These are phyloP conservation scores for Rhyzopertha dominica DNA, from an alignment of 1,140 invertebrate species.

Conservation along the genomic window DNA sequence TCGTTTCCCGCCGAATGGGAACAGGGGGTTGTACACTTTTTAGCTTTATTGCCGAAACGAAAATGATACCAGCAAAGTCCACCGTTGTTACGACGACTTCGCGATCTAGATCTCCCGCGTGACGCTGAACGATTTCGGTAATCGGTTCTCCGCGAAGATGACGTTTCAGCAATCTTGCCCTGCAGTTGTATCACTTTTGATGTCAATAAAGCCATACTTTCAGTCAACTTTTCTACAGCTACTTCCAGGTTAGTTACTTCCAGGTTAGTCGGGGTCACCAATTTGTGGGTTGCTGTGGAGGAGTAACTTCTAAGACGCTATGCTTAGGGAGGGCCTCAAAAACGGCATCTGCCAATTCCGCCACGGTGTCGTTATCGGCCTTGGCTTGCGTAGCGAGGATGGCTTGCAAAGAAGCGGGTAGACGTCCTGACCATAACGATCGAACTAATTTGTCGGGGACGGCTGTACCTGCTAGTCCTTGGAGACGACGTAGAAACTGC, in stretches of 20 bases:
- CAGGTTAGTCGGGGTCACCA: slow-evolving; percentile 17
- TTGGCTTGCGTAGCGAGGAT: slow-evolving; percentile 15
- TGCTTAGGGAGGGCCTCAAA: slow-evolving; percentile 3
- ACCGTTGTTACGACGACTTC: neutral
- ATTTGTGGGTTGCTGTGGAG: slow-evolving; percentile 21
- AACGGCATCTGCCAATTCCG: slow-evolving; percentile 18
- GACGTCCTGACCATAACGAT: slow-evolving; percentile 2
- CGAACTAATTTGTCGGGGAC: neutral
- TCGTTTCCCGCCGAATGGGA: slow-evolving; percentile 10
- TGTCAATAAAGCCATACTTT: too few species aligned
- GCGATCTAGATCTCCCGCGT: neutral
- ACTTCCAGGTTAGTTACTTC: too few species aligned
- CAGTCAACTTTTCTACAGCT: too few species aligned
- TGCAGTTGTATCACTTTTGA: too few species aligned
- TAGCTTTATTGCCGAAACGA: neutral
- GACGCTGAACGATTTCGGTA: too few species aligned
- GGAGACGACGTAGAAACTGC: slow-evolving; percentile 17
- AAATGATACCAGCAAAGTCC: neutral
- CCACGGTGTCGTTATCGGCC: slow-evolving; percentile 12
- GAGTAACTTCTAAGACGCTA: slow-evolving; percentile 3
- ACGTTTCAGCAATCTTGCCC: too few species aligned
- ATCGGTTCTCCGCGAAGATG: too few species aligned
- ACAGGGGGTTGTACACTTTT: neutral
- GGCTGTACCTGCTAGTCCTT: neutral
- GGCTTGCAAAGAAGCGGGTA: slow-evolving; percentile 12